These are phyloP conservation scores for Cataglyphis rosenhaueri DNA, from an alignment of 2,888 invertebrate genomes.

Conservation along the genomic window DNA sequence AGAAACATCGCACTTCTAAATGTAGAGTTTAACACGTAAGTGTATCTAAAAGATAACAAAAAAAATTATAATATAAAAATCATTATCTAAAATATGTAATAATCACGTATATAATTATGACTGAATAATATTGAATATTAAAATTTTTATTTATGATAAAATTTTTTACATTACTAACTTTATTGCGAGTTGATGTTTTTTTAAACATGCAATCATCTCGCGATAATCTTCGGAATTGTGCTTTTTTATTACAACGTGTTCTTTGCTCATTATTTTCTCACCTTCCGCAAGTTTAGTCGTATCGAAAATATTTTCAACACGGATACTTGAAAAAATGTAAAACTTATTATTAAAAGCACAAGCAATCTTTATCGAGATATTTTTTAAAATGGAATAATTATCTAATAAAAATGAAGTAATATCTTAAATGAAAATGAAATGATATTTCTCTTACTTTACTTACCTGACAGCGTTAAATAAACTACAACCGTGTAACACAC, in stretches of 20 bases:
- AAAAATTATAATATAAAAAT: neutral
- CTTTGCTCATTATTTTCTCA: neutral
- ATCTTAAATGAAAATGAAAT: neutral
- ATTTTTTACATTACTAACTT: neutral
- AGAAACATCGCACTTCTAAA: neutral
- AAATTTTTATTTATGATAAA: neutral
- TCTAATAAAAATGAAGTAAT: neutral
- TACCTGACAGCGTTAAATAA: neutral
- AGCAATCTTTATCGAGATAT: neutral
- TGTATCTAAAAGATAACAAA: neutral
- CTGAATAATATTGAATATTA: neutral
- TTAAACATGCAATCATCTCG: neutral
- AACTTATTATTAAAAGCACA: neutral
- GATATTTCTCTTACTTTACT: neutral
- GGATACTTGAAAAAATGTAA: neutral
- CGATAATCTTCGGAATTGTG: neutral
- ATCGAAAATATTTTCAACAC: neutral
- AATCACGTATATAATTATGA: neutral
- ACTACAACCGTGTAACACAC: neutral
- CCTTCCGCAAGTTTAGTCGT: neutral
- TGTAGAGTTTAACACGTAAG: neutral
- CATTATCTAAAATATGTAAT: neutral
- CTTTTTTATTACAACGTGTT: neutral
- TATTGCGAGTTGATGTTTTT: neutral
- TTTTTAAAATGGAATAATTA: neutral